Conservation (phyloP, 2,888 invertebrate species). For the Schrankia costaestrigalis region DNA sequence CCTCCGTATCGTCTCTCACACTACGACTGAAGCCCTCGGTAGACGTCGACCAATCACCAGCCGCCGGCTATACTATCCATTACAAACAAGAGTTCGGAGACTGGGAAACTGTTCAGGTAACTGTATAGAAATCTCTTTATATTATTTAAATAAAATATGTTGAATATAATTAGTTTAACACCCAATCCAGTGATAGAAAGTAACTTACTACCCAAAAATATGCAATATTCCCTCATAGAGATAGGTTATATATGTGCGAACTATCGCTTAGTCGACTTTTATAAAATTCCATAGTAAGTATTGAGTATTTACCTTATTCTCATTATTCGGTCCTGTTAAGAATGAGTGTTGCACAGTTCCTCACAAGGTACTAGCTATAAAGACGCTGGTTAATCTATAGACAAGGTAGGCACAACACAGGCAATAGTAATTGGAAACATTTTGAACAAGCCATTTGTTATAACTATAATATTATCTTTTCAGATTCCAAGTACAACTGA, state of each 20-base stretch:
- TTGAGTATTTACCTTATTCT: too few relatives aligned
- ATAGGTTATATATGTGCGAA: not conserved
- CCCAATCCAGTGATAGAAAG: too few relatives aligned
- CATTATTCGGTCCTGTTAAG: too few relatives aligned
- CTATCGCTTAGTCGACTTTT: not conserved
- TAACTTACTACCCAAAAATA: too few relatives aligned
- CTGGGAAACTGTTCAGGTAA: slow-evolving; percentile 91
- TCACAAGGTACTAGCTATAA: too few relatives aligned
- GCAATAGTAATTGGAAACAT: not conserved
- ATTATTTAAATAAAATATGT: too few relatives aligned
- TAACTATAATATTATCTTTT: too few relatives aligned
- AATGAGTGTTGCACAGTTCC: too few relatives aligned
- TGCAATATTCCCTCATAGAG: too few relatives aligned
- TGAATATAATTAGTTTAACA: too few relatives aligned
- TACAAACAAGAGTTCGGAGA: slow-evolving; percentile 97
- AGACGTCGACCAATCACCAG: slow-evolving; percentile 90
- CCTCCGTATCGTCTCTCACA: slow-evolving; percentile 75
- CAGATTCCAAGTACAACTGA: slow-evolving; percentile 86
- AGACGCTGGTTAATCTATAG: too few relatives aligned
- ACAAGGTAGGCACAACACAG: not conserved
- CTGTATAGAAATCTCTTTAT: not conserved
- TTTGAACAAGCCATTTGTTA: not conserved
- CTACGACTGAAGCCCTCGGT: slow-evolving; percentile 79
- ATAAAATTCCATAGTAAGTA: too few relatives aligned
- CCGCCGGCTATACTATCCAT: slow-evolving; percentile 94